phyloP scores from a whole-genome alignment of 1,140 invertebrate species.

The Polyergus mexicanus region DNA sequence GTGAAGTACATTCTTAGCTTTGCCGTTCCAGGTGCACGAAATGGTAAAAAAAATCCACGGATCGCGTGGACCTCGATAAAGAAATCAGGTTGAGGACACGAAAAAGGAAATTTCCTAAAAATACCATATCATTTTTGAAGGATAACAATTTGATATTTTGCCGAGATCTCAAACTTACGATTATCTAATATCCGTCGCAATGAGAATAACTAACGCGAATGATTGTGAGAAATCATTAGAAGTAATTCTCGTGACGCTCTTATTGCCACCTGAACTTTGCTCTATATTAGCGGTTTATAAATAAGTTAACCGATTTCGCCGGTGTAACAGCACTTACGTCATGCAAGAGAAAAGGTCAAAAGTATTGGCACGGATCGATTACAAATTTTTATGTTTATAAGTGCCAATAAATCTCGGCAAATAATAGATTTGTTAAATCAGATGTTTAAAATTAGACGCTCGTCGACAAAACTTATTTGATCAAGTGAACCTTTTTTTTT shows the following conservation, averaged over 20 bases:
- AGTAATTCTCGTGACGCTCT: constrained; percentile 31
- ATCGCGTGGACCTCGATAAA: constrained; percentile 44
- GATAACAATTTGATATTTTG: constrained; percentile 25
- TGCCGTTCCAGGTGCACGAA: constrained; percentile 53
- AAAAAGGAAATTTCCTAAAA: constrained; percentile 24
- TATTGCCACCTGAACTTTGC: constrained; percentile 59
- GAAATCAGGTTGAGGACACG: constrained; percentile 29
- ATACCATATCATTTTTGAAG: constrained; percentile 11
- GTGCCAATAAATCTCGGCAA: constrained; percentile 14
- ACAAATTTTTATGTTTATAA: constrained; percentile 37
- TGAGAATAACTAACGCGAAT: constrained; percentile 18
- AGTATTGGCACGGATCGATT: constrained; percentile 24
- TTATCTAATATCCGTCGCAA: constrained; percentile 9
- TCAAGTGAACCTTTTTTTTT: neutral
- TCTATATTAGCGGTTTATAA: constrained; percentile 57
- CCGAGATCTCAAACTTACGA: constrained; percentile 12
- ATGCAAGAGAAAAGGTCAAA: constrained; percentile 52
- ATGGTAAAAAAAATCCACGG: constrained; percentile 34
- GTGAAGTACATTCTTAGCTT: constrained; percentile 45
- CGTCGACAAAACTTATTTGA: constrained; percentile 12
- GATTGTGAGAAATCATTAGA: constrained; percentile 11
- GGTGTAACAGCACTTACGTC: constrained; percentile 50
- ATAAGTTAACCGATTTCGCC: constrained; percentile 49
- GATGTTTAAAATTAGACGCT: constrained; percentile 36
- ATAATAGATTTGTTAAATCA: constrained; percentile 27